These are phyloP conservation scores for Motacilla alba DNA, from an alignment of 2,113 vertebrate species.

Conservation along the genomic window DNA sequence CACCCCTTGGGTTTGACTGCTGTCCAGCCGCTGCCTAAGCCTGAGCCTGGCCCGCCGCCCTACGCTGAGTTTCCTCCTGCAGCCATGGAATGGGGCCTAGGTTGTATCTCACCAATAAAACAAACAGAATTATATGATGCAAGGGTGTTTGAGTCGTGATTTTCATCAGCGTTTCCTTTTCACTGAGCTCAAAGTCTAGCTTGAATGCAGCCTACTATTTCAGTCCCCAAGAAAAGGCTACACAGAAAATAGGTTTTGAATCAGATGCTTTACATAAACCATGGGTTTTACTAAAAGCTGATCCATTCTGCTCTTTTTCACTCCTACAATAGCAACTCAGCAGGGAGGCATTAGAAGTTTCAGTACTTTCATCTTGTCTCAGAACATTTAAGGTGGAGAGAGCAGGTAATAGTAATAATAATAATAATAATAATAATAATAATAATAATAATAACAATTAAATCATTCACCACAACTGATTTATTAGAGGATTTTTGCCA, in stretches of 20 bases:
- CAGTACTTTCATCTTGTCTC: constrained; percentile 74
- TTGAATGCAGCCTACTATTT: constrained; percentile 68
- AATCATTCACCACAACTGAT: not conserved
- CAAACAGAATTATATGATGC: constrained; percentile 44
- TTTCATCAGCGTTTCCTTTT: constrained; percentile 60
- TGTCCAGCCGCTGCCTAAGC: not conserved
- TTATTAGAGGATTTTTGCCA: constrained; percentile 7
- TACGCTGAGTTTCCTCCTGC: not conserved
- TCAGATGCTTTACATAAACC: constrained; percentile 80
- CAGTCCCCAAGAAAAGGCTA: constrained; percentile 53
- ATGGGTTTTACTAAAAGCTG: constrained; percentile 72
- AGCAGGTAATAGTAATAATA: not conserved
- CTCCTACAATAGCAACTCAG: constrained; percentile 39
- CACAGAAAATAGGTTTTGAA: constrained; percentile 73
- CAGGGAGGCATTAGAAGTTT: constrained; percentile 62
- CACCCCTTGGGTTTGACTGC: not conserved
- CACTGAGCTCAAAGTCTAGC: constrained; percentile 46
- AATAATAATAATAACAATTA: not conserved
- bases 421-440: not conserved
- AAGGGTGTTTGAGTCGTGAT: constrained; percentile 49
- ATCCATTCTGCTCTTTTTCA: constrained; percentile 67
- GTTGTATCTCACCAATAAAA: constrained; percentile 23
- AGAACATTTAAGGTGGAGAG: constrained; percentile 42
- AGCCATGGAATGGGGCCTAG: not conserved
- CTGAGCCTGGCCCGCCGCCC: not conserved